Conservation (phyloP, 2,888 invertebrate species). For the Limnephilus marmoratus region DNA sequence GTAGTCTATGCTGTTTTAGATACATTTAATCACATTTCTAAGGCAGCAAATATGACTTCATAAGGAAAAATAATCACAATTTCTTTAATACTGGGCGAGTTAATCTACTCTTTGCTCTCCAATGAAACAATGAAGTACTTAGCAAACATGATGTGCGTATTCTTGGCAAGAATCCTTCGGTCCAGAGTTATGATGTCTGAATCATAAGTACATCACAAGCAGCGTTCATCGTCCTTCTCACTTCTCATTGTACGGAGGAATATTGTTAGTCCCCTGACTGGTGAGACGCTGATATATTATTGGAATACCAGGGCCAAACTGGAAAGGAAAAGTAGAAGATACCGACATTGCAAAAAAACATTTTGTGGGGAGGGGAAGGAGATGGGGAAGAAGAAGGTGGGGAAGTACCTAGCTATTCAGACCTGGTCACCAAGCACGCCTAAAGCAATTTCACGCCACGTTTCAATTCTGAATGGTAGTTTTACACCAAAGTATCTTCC, state of each 20-base stretch:
- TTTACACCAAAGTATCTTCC: too few species aligned
- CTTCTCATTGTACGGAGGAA: not conserved
- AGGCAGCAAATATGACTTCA: not conserved
- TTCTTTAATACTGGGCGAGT: not conserved
- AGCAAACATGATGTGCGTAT: not conserved
- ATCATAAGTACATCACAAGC: not conserved
- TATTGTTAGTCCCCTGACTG: not conserved
- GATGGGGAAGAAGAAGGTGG: too few species aligned
- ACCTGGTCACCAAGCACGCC: too few species aligned
- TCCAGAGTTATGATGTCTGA: not conserved
- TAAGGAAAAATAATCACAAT: not conserved
- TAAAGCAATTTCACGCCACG: too few species aligned
- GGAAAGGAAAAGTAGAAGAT: not conserved
- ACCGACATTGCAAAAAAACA: not conserved
- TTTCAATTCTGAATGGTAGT: too few species aligned
- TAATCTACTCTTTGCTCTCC: not conserved
- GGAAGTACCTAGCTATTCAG: too few species aligned
- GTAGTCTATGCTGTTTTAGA: too few species aligned
- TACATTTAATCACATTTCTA: not conserved
- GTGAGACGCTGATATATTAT: not conserved
- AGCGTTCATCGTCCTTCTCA: not conserved
- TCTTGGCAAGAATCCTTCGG: not conserved
- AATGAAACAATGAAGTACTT: not conserved
- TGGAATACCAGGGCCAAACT: not conserved
- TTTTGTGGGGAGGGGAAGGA: too few species aligned